Percentiles rank a stretch among this genome's conserved stretches.
Evolutionary conservation across 2,797 vertebrate genomes (phyloP).

Genomic region (Hybognathus amarus): DNA sequence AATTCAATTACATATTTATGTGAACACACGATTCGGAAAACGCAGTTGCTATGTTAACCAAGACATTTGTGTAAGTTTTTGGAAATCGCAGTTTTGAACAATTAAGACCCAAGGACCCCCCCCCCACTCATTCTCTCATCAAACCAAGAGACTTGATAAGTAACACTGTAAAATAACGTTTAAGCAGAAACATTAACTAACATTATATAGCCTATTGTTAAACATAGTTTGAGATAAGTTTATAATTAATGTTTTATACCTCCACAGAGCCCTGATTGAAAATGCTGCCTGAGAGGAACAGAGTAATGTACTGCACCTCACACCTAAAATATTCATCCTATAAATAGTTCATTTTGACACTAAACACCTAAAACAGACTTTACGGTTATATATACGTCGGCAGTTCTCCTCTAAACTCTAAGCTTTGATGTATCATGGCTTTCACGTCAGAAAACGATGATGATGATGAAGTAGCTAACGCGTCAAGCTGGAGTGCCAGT

Average conservation of each 20-base stretch:
- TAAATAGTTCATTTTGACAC: not conserved
- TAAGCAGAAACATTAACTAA: not conserved
- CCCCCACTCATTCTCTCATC: not conserved
- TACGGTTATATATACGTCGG: not conserved
- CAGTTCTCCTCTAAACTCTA: not conserved
- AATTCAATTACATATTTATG: not conserved
- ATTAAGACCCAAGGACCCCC: not conserved
- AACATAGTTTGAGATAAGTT: not conserved
- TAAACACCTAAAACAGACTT: not conserved
- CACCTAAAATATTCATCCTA: slow-evolving; percentile 7
- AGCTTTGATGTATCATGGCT: slow-evolving; percentile 13
- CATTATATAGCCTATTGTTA: not conserved
- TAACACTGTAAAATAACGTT: not conserved
- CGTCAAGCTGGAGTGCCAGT: slow-evolving; percentile 28
- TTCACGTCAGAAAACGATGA: slow-evolving; percentile 41
- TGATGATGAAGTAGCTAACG: slow-evolving; percentile 33
- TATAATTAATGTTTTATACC: not conserved
- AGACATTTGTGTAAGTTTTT: not conserved
- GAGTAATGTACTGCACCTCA: not conserved
- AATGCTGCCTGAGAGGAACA: not conserved
- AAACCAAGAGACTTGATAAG: not conserved
- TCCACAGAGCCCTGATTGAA: not conserved
- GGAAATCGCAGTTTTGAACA: not conserved
- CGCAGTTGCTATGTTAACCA: not conserved
- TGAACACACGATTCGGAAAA: not conserved